Conservation (phyloP, 2,888 invertebrate species). For the Apamea anceps region DNA sequence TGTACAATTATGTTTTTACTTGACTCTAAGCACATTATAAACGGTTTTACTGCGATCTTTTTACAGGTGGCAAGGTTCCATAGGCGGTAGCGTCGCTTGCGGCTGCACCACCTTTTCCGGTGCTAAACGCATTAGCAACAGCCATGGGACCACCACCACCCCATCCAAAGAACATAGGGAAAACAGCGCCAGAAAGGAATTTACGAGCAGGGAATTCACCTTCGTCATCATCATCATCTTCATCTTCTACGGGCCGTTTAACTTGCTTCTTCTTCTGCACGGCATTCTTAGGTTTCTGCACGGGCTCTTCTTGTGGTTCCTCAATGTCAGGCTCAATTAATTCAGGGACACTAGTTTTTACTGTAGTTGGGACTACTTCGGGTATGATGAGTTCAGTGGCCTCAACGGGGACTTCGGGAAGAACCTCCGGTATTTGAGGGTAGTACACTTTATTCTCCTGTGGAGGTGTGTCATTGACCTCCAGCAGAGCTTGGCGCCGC, state of each 20-base stretch:
- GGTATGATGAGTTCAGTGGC: constrained; percentile 77
- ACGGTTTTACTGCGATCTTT: constrained; percentile 68
- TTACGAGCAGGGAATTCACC: constrained; percentile 85
- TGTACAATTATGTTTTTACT: constrained; percentile 56
- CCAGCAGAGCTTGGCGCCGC: constrained; percentile 81
- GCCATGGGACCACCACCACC: constrained; percentile 90
- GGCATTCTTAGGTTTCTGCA: constrained; percentile 76
- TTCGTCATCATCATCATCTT: constrained; percentile 86
- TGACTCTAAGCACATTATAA: constrained; percentile 44
- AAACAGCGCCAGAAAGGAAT: constrained; percentile 90
- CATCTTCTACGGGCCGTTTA: constrained; percentile 79
- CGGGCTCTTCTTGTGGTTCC: constrained; percentile 78
- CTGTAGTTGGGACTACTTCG: constrained; percentile 76
- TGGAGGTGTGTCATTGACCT: constrained; percentile 76
- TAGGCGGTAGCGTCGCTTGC: constrained; percentile 93
- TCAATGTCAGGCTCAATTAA: constrained; percentile 79
- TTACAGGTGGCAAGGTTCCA: constrained; percentile 88
- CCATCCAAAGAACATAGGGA: constrained; percentile 92
- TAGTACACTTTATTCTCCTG: constrained; percentile 84
- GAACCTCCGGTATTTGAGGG: constrained; percentile 74
- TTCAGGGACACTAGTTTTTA: constrained; percentile 76
- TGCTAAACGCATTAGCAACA: constrained; percentile 93
- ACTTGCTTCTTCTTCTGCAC: constrained; percentile 76
- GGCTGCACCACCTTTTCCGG: constrained; percentile 92
- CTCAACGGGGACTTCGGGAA: constrained; percentile 72